These are phyloP conservation scores for Sitta carolinensis DNA, from an alignment of 2,797 vertebrate species.

Conservation along the genomic window DNA sequence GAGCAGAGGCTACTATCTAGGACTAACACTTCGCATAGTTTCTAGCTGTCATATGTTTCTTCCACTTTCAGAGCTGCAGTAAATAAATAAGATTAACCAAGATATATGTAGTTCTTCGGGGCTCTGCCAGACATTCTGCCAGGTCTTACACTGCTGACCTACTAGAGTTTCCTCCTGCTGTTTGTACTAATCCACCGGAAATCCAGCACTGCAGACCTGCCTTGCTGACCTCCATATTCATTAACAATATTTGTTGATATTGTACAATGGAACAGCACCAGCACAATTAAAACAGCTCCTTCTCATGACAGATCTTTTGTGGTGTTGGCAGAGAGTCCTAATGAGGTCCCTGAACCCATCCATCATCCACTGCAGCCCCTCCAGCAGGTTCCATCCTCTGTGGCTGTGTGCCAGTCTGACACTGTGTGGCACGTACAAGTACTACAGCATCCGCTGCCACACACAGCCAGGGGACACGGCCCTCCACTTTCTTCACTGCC, in stretches of 20 bases:
- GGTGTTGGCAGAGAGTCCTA: background rate
- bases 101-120: background rate
- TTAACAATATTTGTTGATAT: background rate
- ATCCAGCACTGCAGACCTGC: background rate
- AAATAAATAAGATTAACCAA: background rate
- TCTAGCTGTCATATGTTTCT: background rate
- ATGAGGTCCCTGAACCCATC: background rate
- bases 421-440: background rate
- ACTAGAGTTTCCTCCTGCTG: background rate
- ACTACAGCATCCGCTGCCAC: background rate
- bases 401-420: background rate
- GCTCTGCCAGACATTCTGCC: background rate
- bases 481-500: fast-evolving
- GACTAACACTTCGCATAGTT: background rate
- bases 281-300: background rate
- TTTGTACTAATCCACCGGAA: background rate
- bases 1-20: background rate
- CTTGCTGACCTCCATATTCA: background rate
- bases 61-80: background rate
- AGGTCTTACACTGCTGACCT: background rate
- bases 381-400: background rate
- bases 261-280: background rate
- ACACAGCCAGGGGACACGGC: background rate
- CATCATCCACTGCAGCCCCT: background rate
- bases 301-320: background rate